phyloP scores from a whole-genome alignment of 2,888 invertebrate species.

The Hoplodrina ambigua region DNA sequence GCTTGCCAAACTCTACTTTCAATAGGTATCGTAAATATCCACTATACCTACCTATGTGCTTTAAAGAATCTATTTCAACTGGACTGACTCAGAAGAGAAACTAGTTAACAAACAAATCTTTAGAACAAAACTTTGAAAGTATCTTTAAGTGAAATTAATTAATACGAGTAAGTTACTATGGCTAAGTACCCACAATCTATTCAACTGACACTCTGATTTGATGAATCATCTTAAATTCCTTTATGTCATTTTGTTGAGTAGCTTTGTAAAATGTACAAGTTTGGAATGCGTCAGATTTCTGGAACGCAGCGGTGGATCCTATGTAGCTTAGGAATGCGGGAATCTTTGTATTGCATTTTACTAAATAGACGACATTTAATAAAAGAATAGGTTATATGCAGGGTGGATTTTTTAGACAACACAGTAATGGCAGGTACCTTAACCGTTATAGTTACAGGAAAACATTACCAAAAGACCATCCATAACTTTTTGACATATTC shows the following conservation, averaged over 20 bases:
- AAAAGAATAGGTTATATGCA: too few relatives aligned
- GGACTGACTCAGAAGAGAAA: conserved; percentile 42
- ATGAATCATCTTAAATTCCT: conserved; percentile 30
- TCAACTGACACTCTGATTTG: background rate
- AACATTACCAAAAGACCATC: too few relatives aligned
- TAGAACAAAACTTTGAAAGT: background rate
- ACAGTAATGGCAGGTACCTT: too few relatives aligned
- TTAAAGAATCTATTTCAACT: conserved; percentile 37
- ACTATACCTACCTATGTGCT: conserved; percentile 5
- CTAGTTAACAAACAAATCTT: conserved; percentile 10
- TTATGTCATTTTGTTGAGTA: conserved; percentile 8
- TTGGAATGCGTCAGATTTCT: conserved; percentile 11
- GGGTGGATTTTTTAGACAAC: too few relatives aligned
- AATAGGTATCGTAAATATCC: conserved; percentile 42
- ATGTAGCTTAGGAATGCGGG: background rate
- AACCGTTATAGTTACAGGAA: too few relatives aligned
- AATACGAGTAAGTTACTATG: background rate
- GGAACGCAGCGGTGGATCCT: background rate
- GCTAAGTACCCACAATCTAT: background rate
- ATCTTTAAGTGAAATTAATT: conserved; percentile 1
- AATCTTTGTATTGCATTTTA: background rate
- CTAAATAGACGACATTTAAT: too few relatives aligned
- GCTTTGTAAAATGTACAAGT: background rate
- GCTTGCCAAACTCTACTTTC: conserved; percentile 71
- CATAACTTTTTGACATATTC: too few relatives aligned